Base-by-base conservation (phyloP, 2,888 invertebrate species). In the Tachina grossa region DNA sequence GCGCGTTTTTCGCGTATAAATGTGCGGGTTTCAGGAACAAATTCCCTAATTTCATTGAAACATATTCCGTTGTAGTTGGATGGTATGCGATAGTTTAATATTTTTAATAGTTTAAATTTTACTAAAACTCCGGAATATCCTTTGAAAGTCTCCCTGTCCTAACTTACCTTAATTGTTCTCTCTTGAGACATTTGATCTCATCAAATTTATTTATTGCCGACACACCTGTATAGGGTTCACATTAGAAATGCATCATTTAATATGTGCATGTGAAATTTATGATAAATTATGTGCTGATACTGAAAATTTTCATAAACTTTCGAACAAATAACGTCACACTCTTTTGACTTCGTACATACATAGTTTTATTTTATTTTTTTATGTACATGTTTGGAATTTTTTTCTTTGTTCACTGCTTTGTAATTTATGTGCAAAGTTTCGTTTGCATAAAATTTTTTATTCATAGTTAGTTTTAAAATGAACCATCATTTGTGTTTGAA, bases 261-360 rank as follows among this genome's bases (percentile, higher is more conserved):
- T 59, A 49, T 71, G 71, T 69, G 72, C 57, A 66, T 84, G 49
- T 66, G 63, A 85, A 83, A 66, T 72, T 72, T 85, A 76, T 85
- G 85, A 85, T 85, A 85, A 85, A 85, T 85, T 85, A 85, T 85
- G 83, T 85, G 85, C 82, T 85, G 82, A 83, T 85, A 85, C 76
- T 45, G 57, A 51, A 82, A 80, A 76, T 85, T 85, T 85, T 47
- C 85, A 79, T 71, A 71, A 82, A 85, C 78, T 85, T 85, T 79
- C 51, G n/a, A 59, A 53, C 53, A 74, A 74, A 61, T 43, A 80
- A 69, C 47, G 59, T 51, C 53, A 74, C 53, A 43, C 55, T 47
- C 53, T 61, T 43, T 63, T 45, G 10, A 53, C 61, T 59, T 63
- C 53, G 68, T 6, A 31, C 31, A 31, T 31, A 31, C 31, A 31